Conservation (phyloP, 2,888 invertebrate genomes). For the Metalampra italica region DNA sequence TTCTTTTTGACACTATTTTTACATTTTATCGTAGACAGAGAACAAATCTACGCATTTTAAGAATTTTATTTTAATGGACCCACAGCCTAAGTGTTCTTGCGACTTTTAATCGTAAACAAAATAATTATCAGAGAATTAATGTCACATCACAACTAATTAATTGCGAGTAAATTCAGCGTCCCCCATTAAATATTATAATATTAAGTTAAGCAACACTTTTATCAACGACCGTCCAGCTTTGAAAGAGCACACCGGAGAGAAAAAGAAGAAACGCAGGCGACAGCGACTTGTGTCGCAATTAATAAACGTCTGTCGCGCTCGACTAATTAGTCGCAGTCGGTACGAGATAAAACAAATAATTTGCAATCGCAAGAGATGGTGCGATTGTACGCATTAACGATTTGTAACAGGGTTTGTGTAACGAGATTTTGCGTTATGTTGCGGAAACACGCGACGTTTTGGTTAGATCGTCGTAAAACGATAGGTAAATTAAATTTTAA, state of each 20-base stretch:
- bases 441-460: neutral
- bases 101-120: too few relatives aligned
- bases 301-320: conserved; percentile 67
- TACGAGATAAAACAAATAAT: conserved; percentile 52
- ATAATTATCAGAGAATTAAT: too few relatives aligned
- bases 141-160: too few relatives aligned
- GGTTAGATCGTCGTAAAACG: neutral
- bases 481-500: neutral
- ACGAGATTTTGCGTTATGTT: conserved; percentile 1
- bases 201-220: too few relatives aligned
- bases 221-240: conserved; percentile 39
- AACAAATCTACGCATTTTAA: too few relatives aligned
- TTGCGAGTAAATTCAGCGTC: neutral
- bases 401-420: conserved; percentile 12
- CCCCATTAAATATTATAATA: neutral
- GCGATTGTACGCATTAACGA: conserved; percentile 31
- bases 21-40: too few relatives aligned
- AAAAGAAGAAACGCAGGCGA: conserved; percentile 35
- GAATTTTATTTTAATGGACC: too few relatives aligned
- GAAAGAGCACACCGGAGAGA: conserved; percentile 55
- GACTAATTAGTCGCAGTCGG: conserved; percentile 69
- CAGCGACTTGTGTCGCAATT: conserved; percentile 70
- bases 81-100: too few relatives aligned
- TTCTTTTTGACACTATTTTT: too few relatives aligned
- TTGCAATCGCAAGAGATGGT: conserved; percentile 30